Conservation (phyloP, 2,113 vertebrate genomes). For the Narcine bancroftii region DNA sequence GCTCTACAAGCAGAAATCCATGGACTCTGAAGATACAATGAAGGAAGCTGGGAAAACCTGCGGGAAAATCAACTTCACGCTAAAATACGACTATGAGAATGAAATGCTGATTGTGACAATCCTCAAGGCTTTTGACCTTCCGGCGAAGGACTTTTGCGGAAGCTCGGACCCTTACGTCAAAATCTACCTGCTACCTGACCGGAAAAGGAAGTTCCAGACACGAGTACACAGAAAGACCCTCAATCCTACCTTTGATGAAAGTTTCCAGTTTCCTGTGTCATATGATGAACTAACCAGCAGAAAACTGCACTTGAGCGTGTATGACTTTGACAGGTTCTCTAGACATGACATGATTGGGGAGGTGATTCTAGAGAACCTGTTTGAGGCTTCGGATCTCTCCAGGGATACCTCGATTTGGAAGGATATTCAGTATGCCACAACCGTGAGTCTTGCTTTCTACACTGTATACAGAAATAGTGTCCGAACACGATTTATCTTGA, state of each 20-base stretch:
- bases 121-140: conserved; percentile 84
- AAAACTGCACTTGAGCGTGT: conserved; percentile 73
- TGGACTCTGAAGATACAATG: conserved; percentile 74
- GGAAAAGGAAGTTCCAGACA: conserved; percentile 96
- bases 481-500: too few relatives aligned
- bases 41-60: conserved; percentile 75
- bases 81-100: conserved; percentile 89
- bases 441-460: conserved; percentile 48
- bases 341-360: conserved; percentile 76
- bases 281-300: conserved; percentile 63
- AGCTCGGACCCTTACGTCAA: conserved; percentile 97
- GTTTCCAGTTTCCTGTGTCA: conserved; percentile 82
- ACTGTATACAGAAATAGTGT: background rate
- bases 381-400: conserved; percentile 69
- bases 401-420: conserved; percentile 71
- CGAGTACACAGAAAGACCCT: conserved; percentile 95
- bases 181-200: conserved; percentile 92
- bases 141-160: conserved; percentile 94
- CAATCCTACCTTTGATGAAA: conserved; percentile 87
- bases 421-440: conserved; percentile 70
- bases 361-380: conserved; percentile 72
- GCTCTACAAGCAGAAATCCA: conserved; percentile 79
- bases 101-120: conserved; percentile 83
- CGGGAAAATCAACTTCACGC: conserved; percentile 88
- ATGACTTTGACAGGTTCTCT: conserved; percentile 76